Evolutionary conservation across 2,888 invertebrate species (phyloP).

Genomic region (Scotopteryx bipunctaria): DNA sequence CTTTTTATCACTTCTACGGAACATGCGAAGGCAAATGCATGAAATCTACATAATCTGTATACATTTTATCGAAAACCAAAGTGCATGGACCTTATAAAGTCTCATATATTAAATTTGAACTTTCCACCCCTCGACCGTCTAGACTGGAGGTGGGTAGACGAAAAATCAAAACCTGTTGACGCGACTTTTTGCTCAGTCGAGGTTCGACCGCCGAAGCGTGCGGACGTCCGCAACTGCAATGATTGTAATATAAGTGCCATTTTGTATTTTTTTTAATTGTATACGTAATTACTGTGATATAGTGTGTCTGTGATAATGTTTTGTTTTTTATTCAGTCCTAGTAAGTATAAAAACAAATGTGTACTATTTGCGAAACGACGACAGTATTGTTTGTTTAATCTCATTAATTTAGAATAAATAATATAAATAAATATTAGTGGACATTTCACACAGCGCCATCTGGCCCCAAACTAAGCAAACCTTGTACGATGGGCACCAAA

Average conservation of each 20-base stretch:
- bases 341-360: conserved; percentile 33
- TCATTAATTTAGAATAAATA: neutral
- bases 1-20: neutral
- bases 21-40: neutral
- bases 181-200: conserved; percentile 23
- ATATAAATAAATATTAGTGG: too few species aligned
- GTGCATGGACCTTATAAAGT: conserved; percentile 33
- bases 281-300: conserved; percentile 31
- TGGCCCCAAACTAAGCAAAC: too few species aligned
- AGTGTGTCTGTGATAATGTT: conserved; percentile 38
- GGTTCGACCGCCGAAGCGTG: conserved; percentile 10
- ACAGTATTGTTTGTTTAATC: neutral
- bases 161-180: conserved; percentile 30
- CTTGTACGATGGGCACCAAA: too few species aligned
- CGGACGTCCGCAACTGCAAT: conserved; percentile 22
- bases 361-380: neutral
- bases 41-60: neutral
- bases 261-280: conserved; percentile 23
- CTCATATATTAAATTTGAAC: conserved; percentile 30
- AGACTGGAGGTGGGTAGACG: conserved; percentile 34
- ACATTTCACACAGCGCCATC: too few species aligned
- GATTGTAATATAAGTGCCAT: conserved; percentile 8
- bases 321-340: conserved; percentile 38
- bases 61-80: conserved; percentile 30
- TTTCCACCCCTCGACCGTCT: conserved; percentile 30